Conservation (phyloP, 2,888 invertebrate genomes). For the Melikaiella ostensackeni region DNA sequence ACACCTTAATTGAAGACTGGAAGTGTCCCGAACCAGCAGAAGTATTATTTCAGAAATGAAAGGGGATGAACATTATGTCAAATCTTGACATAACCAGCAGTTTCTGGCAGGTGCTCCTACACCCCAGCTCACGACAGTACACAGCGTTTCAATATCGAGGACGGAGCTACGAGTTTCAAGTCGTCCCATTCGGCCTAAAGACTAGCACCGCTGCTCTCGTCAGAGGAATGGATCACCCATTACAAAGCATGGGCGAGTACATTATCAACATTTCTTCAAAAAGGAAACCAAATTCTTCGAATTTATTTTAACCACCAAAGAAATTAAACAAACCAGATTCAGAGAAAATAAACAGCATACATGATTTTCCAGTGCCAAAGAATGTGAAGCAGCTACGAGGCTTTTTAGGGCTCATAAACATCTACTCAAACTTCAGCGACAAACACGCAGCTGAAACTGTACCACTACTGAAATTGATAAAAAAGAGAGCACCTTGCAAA, state of each 20-base stretch:
- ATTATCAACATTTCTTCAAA: conserved; percentile 74
- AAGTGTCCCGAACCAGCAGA: conserved; percentile 36
- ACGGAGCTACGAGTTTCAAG: too few species aligned
- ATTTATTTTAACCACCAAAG: conserved; percentile 31
- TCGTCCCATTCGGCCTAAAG: too few species aligned
- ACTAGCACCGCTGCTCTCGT: background rate
- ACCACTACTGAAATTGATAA: conserved; percentile 45
- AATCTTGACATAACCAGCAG: conserved; percentile 52
- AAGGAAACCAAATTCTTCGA: conserved; percentile 37
- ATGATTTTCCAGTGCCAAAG: conserved; percentile 23
- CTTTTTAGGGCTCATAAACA: conserved; percentile 42
- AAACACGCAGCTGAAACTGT: conserved; percentile 40
- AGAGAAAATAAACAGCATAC: too few species aligned
- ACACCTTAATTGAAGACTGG: background rate
- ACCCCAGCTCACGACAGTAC: background rate
- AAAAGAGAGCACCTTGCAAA: conserved; percentile 39
- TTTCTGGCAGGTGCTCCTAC: conserved; percentile 55
- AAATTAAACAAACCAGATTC: conserved; percentile 41
- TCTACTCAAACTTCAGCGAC: conserved; percentile 38
- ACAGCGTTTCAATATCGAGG: too few species aligned
- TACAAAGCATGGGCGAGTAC: background rate
- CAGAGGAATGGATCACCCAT: background rate
- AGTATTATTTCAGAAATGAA: conserved; percentile 42
- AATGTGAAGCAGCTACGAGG: conserved; percentile 38
- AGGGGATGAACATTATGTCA: conserved; percentile 41